A percentile compares a stretch with the other conserved stretches of the same genome.
Evolutionary conservation across 2,797 vertebrate genomes (phyloP).

Genomic region (Chaenodraco wilsoni): DNA sequence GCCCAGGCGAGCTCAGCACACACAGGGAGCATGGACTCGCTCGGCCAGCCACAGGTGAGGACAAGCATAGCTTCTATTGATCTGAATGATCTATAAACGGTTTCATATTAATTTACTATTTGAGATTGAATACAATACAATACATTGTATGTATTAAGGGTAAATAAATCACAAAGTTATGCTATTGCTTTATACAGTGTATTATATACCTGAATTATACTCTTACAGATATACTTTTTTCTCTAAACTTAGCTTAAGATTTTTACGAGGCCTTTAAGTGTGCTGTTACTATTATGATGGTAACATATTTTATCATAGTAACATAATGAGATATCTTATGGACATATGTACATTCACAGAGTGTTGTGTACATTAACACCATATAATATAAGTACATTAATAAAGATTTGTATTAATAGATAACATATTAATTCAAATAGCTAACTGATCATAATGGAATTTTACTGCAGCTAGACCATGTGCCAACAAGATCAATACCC

Average conservation of each 20-base stretch:
- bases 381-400: neutral
- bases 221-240: neutral
- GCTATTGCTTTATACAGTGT: neutral
- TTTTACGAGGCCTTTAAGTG: neutral
- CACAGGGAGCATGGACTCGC: constrained; percentile 58
- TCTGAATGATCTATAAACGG: neutral
- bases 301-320: neutral
- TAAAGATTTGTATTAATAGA: neutral
- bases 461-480: constrained; percentile 63
- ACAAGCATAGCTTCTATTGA: constrained; percentile 2
- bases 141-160: neutral
- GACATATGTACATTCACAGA: neutral
- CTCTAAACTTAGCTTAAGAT: neutral
- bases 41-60: constrained; percentile 68
- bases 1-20: constrained; percentile 50
- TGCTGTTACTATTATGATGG: too few relatives aligned
- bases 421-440: neutral
- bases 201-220: neutral
- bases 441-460: constrained; percentile 58
- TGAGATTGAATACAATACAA: neutral
- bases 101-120: neutral
- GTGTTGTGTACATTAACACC: neutral
- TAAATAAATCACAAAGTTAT: neutral
- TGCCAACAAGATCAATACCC: constrained; percentile 69
- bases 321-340: neutral